Percentiles rank a stretch among this genome's conserved stretches.
These are phyloP conservation scores for Crotalus helleri DNA, from an alignment of 2,113 vertebrate genomes.

Conservation along the genomic window DNA sequence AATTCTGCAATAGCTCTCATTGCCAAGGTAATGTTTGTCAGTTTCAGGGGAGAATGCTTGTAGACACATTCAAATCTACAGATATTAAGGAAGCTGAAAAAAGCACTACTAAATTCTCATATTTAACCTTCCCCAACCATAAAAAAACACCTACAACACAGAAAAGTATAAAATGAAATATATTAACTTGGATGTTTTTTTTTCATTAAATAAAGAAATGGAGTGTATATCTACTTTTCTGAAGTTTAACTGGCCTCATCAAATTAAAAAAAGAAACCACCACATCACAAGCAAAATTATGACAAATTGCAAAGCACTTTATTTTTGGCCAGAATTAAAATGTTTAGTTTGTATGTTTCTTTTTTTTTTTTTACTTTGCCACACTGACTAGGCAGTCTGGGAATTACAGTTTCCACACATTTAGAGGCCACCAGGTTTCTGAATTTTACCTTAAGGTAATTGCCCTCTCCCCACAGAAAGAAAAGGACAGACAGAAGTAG, in stretches of 20 bases:
- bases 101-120: neutral
- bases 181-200: neutral
- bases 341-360: neutral
- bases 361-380: neutral
- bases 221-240: neutral
- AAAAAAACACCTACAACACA: neutral
- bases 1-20: neutral
- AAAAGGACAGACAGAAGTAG: neutral
- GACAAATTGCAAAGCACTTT: neutral
- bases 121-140: neutral
- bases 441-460: neutral
- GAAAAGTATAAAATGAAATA: neutral
- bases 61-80: slow-evolving; percentile 25
- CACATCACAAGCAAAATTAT: neutral
- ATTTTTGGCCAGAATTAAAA: neutral
- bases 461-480: neutral
- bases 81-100: neutral
- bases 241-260: neutral
- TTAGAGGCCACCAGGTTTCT: neutral
- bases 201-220: neutral
- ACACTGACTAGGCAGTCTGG: neutral
- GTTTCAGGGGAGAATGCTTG: slow-evolving; percentile 31
- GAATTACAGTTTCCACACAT: neutral
- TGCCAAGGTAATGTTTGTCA: slow-evolving; percentile 5
- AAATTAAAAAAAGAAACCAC: neutral